Evolutionary conservation across 2,888 invertebrate genomes (phyloP).

Genomic region (Furcula furcula): DNA sequence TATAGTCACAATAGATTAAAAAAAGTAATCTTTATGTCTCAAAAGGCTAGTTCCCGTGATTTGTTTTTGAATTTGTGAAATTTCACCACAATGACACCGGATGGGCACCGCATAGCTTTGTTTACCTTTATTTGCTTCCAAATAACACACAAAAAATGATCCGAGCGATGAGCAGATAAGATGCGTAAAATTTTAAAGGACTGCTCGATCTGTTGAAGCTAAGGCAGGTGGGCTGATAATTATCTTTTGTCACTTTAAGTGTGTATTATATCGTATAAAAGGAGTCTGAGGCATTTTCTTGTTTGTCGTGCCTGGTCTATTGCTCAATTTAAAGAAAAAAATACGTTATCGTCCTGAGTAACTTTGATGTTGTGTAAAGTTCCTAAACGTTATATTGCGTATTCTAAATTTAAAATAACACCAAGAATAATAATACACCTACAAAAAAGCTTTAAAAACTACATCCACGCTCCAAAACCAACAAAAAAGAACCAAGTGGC

Average conservation of each 20-base stretch:
- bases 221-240: neutral
- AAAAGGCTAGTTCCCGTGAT: conserved; percentile 25
- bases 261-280: neutral
- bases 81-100: conserved; percentile 58
- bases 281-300: neutral
- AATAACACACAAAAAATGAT: conserved; percentile 55
- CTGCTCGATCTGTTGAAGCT: conserved; percentile 9
- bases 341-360: no score
- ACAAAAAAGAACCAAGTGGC: conserved; percentile 38
- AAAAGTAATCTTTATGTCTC: conserved; percentile 18
- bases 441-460: conserved; percentile 18
- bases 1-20: conserved; percentile 20
- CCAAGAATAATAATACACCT: neutral
- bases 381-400: no score
- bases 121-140: conserved; percentile 64
- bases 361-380: no score
- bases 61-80: conserved; percentile 30
- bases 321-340: no score
- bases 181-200: conserved; percentile 34
- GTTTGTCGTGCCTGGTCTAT: no score
- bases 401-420: no score
- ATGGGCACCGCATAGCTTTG: conserved; percentile 53
- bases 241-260: conserved; percentile 1
- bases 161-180: conserved; percentile 50
- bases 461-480: conserved; percentile 20